Evolutionary conservation across 2,888 invertebrate genomes (phyloP), one percentile per base, ranked within the genome.

Genomic region (Ernsta delagoae): DNA sequence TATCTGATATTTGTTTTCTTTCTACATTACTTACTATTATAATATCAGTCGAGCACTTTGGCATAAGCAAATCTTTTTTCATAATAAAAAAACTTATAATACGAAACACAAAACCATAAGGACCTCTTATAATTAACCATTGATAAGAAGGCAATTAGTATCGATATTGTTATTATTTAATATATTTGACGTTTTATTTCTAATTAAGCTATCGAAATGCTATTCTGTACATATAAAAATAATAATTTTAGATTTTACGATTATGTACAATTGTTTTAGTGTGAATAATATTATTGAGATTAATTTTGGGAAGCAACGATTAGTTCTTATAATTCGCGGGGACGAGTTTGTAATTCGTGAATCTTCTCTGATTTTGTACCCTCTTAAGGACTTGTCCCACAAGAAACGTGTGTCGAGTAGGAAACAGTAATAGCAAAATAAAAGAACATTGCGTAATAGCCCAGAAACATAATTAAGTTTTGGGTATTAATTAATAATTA

Each of bases 81-180:
- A 31, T 31, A 31, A 31, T 31, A 31, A 31, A 31, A 31, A 31
- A 31, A 31, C 62, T 68, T 63, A 39, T 56, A 80, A 84, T 85
- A 86, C 84, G 87, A 87, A 88, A 87, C 87, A 89, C 89, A 92
- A 91, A 94, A 94, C 94, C 94, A 90, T 87, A 93, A 90, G 92
- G 94, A 94, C 93, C 94, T 94, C 94, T 93, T 93, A 92, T 92
- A 91, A 90, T 87, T 92, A 92, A 93, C 92, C 92, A 92, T 93
- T 92, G 92, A 92, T 92, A 90, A 92, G 92, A 93, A 91, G 92
- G 92, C 92, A 88, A 91, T 91, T 92, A 92, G 89, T 92, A 90
- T 87, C 89, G 87, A 92, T 92, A 91, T 92, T 93, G 92, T 93
- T 93, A 92, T 92, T 90, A 91, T 93, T 93, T 93, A 93, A 93